Percentiles rank a stretch among this genome's conserved stretches.
These are phyloP conservation scores for Penaeus vannamei DNA, from an alignment of 1,140 invertebrate genomes.

Conservation along the genomic window DNA sequence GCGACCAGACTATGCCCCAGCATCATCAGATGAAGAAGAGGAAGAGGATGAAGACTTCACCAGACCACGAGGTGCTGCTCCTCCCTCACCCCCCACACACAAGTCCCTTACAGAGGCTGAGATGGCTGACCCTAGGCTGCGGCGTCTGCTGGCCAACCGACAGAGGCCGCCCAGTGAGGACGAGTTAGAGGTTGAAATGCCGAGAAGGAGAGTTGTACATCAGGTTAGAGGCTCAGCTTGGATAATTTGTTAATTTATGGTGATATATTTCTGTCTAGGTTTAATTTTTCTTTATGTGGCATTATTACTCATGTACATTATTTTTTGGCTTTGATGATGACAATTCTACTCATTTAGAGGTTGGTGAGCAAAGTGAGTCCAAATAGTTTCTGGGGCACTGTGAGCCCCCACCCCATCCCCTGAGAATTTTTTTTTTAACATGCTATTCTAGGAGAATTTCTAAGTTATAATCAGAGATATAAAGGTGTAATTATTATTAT, in stretches of 20 bases:
- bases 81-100: slow-evolving; percentile 42
- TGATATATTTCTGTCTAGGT: slow-evolving; percentile 1
- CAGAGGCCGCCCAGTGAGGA: slow-evolving; percentile 64
- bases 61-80: slow-evolving; percentile 72
- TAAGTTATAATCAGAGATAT: no score
- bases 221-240: slow-evolving; percentile 17
- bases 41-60: slow-evolving; percentile 89
- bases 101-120: slow-evolving; percentile 68
- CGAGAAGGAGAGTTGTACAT: slow-evolving; percentile 43
- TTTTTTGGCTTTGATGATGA: no score
- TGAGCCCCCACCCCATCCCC: no score
- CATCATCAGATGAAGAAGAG: slow-evolving; percentile 85
- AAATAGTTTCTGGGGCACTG: no score
- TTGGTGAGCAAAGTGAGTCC: no score
- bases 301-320: no score
- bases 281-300: background rate
- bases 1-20: slow-evolving; percentile 91
- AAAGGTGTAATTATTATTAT: no score
- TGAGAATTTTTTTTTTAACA: no score
- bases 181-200: slow-evolving; percentile 66
- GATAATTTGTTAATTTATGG: background rate
- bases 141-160: slow-evolving; percentile 52
- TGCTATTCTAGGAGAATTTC: no score
- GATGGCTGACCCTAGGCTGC: slow-evolving; percentile 69
- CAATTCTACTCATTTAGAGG: no score